Percentiles rank a stretch among this genome's conserved stretches.
Conservation (phyloP, 2,113 vertebrate genomes). For the Maccullochella peelii region DNA sequence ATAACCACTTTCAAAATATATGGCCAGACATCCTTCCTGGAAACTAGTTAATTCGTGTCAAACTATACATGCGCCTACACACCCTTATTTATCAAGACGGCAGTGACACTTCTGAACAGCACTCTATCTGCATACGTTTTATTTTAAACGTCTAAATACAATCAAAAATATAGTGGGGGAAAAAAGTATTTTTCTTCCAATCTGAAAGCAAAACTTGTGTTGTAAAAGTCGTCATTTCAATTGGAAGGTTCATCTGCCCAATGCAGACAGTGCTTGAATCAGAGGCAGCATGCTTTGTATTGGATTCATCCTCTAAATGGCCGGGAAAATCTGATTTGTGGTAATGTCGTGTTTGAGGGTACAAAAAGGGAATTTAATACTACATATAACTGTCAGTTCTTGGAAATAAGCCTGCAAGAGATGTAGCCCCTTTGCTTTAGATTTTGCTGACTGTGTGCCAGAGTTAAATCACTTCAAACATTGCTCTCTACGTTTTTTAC, state of each 20-base stretch:
- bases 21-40: constrained; percentile 45
- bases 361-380: constrained; percentile 51
- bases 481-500: neutral
- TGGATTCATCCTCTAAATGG: neutral
- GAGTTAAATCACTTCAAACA: constrained; percentile 58
- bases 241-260: neutral
- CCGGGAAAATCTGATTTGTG: constrained; percentile 20
- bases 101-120: neutral
- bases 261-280: neutral
- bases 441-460: constrained; percentile 59
- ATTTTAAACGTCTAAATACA: neutral
- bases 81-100: neutral
- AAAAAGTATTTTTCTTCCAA: neutral
- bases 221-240: neutral
- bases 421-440: constrained; percentile 34
- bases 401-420: constrained; percentile 33
- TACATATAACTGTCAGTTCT: constrained; percentile 39
- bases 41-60: constrained; percentile 1
- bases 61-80: neutral
- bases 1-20: constrained; percentile 40
- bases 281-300: neutral
- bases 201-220: neutral
- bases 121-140: neutral
- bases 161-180: neutral
- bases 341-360: neutral